A percentile compares a stretch with the other conserved stretches of the same genome.
These are phyloP conservation scores for Glaucidium brasilianum DNA, from an alignment of 2,113 vertebrate genomes.

Conservation along the genomic window DNA sequence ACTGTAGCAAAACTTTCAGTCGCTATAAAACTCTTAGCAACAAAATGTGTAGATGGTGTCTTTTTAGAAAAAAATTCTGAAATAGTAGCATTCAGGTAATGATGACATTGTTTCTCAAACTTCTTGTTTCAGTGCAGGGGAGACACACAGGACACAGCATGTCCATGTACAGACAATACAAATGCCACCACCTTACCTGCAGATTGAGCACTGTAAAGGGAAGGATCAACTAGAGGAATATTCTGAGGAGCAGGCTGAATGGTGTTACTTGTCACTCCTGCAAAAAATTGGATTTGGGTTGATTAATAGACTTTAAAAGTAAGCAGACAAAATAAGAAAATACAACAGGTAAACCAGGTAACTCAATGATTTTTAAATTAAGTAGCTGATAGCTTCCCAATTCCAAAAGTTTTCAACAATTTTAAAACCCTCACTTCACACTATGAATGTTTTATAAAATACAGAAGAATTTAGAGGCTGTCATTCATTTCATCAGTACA, in stretches of 20 bases:
- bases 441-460: background rate
- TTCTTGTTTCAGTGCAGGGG: background rate
- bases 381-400: background rate
- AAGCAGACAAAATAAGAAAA: background rate
- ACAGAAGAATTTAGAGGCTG: background rate
- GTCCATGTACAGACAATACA: background rate
- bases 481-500: background rate
- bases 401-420: background rate
- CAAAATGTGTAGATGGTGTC: background rate
- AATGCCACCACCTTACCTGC: slow-evolving; percentile 75
- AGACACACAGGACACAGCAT: background rate
- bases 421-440: background rate
- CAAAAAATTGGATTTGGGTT: background rate
- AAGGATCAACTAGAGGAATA: slow-evolving; percentile 79
- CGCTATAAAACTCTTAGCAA: background rate
- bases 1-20: background rate
- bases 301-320: background rate
- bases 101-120: background rate
- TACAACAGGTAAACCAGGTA: background rate
- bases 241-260: slow-evolving; percentile 80
- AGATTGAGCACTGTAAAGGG: slow-evolving; percentile 78
- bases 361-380: background rate
- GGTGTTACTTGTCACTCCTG: slow-evolving; percentile 80
- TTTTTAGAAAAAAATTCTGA: background rate
- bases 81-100: background rate